Conservation (phyloP, 2,797 vertebrate genomes). For the Myripristis murdjan region DNA sequence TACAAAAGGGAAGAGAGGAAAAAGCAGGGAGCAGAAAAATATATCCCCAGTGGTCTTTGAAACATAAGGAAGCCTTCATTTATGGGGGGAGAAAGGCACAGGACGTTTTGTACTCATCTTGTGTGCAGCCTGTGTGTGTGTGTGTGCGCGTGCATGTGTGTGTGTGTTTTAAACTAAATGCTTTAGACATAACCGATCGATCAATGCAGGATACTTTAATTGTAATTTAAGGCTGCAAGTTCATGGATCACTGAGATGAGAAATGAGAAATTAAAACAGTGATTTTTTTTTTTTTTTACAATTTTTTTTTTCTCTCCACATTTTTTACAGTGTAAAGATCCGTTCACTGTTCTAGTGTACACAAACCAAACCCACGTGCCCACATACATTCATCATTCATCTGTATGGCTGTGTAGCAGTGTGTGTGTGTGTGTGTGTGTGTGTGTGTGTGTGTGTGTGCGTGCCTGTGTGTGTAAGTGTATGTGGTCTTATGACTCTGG, state of each 20-base stretch:
- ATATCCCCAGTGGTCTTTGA: conserved; percentile 64
- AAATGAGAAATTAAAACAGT: not conserved
- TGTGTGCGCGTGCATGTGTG: not conserved
- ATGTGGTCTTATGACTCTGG: conserved; percentile 72
- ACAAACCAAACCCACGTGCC: conserved; percentile 20
- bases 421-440: conserved; percentile 10
- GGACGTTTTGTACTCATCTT: conserved; percentile 65
- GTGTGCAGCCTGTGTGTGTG: conserved; percentile 10
- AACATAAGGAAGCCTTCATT: conserved; percentile 63
- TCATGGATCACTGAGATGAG: not conserved
- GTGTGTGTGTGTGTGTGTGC: conserved; percentile 20
- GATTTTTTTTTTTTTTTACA: too few relatives aligned
- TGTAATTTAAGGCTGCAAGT: not conserved
- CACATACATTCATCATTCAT: conserved; percentile 10
- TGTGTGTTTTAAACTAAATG: not conserved
- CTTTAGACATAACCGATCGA: not conserved
- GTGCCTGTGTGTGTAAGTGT: conserved; percentile 21
- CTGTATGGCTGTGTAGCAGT: not conserved
- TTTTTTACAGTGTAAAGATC: too few relatives aligned
- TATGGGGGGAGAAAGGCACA: conserved; percentile 35
- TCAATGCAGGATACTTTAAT: not conserved
- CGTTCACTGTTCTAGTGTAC: not conserved
- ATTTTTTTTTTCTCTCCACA: too few relatives aligned
- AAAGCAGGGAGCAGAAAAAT: conserved; percentile 62
- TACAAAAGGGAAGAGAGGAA: conserved; percentile 69